Base-by-base conservation (phyloP, 2,113 vertebrate genomes). In the Stegastes partitus region DNA sequence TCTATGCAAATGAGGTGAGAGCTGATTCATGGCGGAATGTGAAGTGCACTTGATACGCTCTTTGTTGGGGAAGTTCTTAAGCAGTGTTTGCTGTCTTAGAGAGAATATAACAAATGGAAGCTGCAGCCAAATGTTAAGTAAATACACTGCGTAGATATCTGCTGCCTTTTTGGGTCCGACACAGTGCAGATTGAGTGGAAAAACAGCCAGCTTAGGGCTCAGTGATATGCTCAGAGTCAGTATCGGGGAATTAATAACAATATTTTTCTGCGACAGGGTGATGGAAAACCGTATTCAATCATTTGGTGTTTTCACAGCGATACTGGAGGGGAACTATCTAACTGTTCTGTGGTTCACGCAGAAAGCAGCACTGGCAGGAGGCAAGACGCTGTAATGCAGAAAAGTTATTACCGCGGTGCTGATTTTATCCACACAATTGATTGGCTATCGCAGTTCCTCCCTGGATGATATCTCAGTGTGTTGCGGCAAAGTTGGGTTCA, bases 141-240 rank as follows among this genome's bases (percentile, higher is more conserved):
- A 64, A 74, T 58, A 57, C 6, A 26, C 65, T 65, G 14, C 10
- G 31, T 42, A 16, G 34, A 45, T 65, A 69, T 65, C 25, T 68
- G 31, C 21, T 18, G 22, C 18, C 11, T 37, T 65, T 51, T 79
- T 47, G 19, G 21, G 15, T n/a, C 26, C 4, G 11, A 57, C 26
- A 45, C 6, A 8, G 28, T 79, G 45, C 5, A 39, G 49, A 55
- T 56, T 15, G 67, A 39, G 22, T 57, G 11, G 22, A 44, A 53
- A 34, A 47, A n/a, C 34, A 5, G 39, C 6, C 1, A 9, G 31
- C 31, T 34, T 7, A 34, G 31, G 31, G 31, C 31, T 34, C 7
- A 9, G 15, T 23, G 59, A 31, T 54, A 26, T 53, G 34, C 19
- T 28, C 23, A 15, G 15, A 50, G 34, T 21, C 42, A 4, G 49